Evolutionary conservation across 1,140 invertebrate species (phyloP), one percentile per base, ranked within the genome.

Genomic region (Diorhabda sublineata): DNA sequence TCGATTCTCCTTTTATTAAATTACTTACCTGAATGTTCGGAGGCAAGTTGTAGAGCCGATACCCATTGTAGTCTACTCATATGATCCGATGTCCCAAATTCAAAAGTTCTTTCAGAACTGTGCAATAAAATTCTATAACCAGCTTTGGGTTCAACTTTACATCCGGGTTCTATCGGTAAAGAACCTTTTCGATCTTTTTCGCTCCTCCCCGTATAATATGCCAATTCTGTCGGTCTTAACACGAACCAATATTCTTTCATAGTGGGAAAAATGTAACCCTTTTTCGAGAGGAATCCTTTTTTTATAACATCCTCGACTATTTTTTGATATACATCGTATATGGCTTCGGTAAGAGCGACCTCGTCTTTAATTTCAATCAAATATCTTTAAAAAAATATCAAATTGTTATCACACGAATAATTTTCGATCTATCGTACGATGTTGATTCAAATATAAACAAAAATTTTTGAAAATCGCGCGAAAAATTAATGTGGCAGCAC

Each of bases 221-320:
- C 85, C n/a, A 93, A 82, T 71, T 89, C 87, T 41, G 86, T 88
- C 3, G 91, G 90, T 67, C 88, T 87, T 4, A 94, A 80, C 2
- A 93, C 89, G 79, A 92, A 92, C 89, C 91, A 92, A 77, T 91
- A 89, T 69, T 91, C 91, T n/a, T 88, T 84, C 82, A 91, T 87
- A 2, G 88, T 90, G 6, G 90, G 90, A 63, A 93, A 80, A 4
- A 92, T 83, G 73, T 90, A 91, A 2, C 91, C 91, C 73, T 87
- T 86, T 78, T 92, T 93, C 73, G 87, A 84, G 52, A 92, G 82
- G 75, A 72, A 71, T 11, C 90, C 91, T 88, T 92, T 92, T 81
- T 92, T 92, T n/a, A 93, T 87, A 52, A 92, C 89, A 82, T 93
- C 91, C 66, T 90, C 86, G 58, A 93, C 86, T 66, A 91, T 91